These are phyloP conservation scores for Platanista minor DNA, from an alignment of 2,113 vertebrate species.

Conservation along the genomic window DNA sequence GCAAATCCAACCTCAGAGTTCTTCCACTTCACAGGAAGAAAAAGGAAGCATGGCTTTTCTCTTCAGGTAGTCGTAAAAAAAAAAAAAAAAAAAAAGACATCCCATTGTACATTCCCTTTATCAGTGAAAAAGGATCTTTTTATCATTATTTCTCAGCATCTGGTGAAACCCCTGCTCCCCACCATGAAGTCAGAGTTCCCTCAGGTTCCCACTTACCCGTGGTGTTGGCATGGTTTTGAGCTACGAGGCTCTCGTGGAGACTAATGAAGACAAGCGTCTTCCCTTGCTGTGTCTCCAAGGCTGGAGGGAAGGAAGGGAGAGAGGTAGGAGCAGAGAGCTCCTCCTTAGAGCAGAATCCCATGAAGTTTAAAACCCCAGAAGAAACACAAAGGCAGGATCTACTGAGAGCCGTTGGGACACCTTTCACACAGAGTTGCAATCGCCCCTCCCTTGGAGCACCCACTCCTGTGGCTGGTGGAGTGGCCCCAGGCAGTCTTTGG, in stretches of 20 bases:
- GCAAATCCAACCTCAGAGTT: not conserved
- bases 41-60: not conserved
- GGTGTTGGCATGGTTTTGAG: not conserved
- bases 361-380: not conserved
- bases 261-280: not conserved
- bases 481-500: not conserved
- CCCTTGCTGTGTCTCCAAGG: not conserved
- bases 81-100: not conserved
- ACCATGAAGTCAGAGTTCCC: not conserved
- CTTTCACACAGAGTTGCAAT: too few relatives aligned
- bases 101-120: not conserved
- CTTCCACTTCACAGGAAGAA: not conserved
- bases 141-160: not conserved
- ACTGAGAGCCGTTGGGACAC: not conserved
- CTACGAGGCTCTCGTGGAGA: not conserved
- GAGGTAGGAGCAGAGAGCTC: not conserved
- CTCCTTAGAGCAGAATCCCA: not conserved
- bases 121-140: not conserved
- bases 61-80: not conserved
- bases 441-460: not conserved
- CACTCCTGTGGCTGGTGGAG: not conserved
- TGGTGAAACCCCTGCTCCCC: not conserved
- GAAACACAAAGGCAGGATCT: not conserved
- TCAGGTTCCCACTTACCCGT: not conserved
- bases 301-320: not conserved